Conservation (phyloP, 2,113 vertebrate genomes). For the Gorsachius goisagi region DNA sequence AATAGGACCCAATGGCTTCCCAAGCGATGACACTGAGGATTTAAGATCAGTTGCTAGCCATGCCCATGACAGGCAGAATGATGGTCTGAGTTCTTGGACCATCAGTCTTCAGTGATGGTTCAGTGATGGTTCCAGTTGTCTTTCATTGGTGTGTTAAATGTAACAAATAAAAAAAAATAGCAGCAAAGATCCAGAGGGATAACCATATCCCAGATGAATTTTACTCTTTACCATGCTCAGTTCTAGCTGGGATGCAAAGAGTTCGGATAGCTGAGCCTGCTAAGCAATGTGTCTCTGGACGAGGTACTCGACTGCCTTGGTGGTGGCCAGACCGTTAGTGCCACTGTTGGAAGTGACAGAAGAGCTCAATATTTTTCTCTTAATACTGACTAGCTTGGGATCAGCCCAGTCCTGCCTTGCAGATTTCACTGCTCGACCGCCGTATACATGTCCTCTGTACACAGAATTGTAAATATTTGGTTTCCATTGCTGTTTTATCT, state of each 20-base stretch:
- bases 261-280: neutral
- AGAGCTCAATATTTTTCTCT: neutral
- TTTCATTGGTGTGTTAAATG: fast-evolving
- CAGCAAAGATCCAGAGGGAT: too few species aligned
- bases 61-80: fast-evolving
- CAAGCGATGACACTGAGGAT: neutral
- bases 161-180: neutral
- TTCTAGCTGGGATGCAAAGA: neutral
- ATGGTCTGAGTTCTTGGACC: neutral
- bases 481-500: neutral
- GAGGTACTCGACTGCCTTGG: neutral
- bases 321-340: neutral
- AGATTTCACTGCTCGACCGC: neutral
- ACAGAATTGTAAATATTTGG: neutral
- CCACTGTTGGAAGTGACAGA: neutral
- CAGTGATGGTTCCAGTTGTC: neutral
- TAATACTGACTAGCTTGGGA: neutral
- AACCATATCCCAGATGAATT: too few species aligned
- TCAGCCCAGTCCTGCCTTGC: neutral
- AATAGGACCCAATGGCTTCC: neutral
- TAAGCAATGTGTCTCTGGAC: neutral
- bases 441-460: fast-evolving
- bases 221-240: neutral
- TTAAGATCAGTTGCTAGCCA: neutral
- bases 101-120: neutral